phyloP scores from a whole-genome alignment of 2,888 invertebrate genomes.

The Drosophila rellima region DNA sequence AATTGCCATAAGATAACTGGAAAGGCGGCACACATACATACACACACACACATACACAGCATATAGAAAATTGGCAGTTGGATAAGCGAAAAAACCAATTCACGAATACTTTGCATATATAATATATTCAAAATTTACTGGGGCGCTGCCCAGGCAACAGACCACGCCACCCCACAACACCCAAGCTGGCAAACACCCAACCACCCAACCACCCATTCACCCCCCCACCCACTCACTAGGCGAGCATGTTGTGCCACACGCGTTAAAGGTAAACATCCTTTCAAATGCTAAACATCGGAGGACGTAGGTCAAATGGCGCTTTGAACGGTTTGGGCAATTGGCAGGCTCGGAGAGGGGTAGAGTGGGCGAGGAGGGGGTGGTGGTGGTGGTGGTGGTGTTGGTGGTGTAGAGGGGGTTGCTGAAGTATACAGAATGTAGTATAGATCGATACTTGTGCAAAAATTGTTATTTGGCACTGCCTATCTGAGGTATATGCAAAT shows the following conservation, averaged over 20 bases:
- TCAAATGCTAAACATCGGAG: conserved; percentile 62
- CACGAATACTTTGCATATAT: conserved; percentile 86
- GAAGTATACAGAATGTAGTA: conserved; percentile 12
- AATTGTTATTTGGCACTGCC: conserved; percentile 9
- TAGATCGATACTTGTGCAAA: conserved; percentile 57
- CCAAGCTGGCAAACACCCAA: conserved; percentile 31
- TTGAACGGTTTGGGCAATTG: conserved; percentile 49
- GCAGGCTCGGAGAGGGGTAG: conserved; percentile 5
- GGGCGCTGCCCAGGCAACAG: conserved; percentile 70
- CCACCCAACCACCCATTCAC: conserved; percentile 3
- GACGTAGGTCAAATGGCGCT: conserved; percentile 71
- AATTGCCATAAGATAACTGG: conserved; percentile 81
- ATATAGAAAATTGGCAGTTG: conserved; percentile 83
- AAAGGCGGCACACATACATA: conserved; percentile 67
- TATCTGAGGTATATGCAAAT: background rate
- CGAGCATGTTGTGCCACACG: conserved; percentile 62
- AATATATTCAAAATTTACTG: conserved; percentile 84
- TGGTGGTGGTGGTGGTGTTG: too few relatives aligned
- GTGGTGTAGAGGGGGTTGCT: background rate
- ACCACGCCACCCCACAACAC: conserved; percentile 21
- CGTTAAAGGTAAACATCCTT: conserved; percentile 84
- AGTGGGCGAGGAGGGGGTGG: background rate
- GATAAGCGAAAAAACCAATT: conserved; percentile 85
- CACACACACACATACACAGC: conserved; percentile 51
- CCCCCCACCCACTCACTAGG: conserved; percentile 2